These are phyloP conservation scores for Loriculus beryllinus DNA, from an alignment of 2,797 vertebrate genomes.

Conservation along the genomic window DNA sequence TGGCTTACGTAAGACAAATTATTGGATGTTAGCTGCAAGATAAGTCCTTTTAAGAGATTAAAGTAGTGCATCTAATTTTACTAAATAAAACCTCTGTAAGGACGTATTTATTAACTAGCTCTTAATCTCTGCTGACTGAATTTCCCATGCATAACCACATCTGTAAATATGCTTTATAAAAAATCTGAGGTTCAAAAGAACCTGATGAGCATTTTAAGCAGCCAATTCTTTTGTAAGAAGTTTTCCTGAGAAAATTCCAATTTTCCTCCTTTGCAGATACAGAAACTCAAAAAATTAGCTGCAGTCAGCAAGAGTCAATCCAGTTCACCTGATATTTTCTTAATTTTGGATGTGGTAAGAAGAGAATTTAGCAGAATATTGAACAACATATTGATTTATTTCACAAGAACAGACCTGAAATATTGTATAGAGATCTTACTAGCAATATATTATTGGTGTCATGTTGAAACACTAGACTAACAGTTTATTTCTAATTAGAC, in stretches of 20 bases:
- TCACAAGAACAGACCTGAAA: background rate
- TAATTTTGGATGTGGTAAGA: background rate
- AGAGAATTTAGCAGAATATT: background rate
- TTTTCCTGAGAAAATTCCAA: background rate
- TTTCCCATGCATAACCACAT: background rate
- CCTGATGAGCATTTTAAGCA: background rate
- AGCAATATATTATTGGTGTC: background rate
- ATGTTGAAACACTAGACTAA: background rate
- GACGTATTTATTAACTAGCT: background rate
- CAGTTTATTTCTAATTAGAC: background rate
- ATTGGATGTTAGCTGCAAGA: background rate
- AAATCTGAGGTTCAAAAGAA: background rate
- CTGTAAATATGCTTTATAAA: background rate
- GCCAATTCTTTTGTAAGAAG: background rate
- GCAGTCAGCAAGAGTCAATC: background rate
- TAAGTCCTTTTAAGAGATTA: background rate
- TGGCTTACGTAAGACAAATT: background rate
- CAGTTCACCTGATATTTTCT: background rate
- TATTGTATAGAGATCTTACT: background rate
- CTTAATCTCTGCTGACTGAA: background rate
- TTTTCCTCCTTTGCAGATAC: background rate
- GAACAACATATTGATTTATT: background rate
- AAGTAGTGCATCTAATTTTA: background rate
- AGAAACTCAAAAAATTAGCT: background rate
- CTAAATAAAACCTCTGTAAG: background rate